A percentile compares a stretch with the other conserved stretches of the same genome.
phyloP scores from a whole-genome alignment of 2,113 vertebrate species.

The Syrrhaptes paradoxus region DNA sequence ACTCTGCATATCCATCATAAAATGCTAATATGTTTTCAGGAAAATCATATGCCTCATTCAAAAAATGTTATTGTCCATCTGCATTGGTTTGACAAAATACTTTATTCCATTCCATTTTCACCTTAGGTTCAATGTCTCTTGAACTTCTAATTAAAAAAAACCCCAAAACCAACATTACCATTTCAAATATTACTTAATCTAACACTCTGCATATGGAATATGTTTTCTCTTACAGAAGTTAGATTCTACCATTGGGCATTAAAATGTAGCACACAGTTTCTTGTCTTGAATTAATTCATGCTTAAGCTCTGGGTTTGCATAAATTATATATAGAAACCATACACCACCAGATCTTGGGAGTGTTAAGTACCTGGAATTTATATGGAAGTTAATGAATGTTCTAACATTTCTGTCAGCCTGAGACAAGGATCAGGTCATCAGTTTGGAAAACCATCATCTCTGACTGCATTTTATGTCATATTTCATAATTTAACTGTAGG shows the following conservation, averaged over 20 bases:
- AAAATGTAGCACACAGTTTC: not conserved
- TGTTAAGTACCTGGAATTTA: not conserved
- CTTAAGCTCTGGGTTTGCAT: conserved; percentile 14
- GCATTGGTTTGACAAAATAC: not conserved
- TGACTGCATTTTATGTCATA: not conserved
- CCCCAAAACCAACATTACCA: not conserved
- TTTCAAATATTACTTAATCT: conserved; percentile 35
- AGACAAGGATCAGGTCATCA: not conserved
- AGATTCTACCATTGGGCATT: not conserved
- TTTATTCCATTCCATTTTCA: conserved; percentile 2
- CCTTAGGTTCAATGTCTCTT: not conserved
- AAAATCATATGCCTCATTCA: not conserved
- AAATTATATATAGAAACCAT: conserved; percentile 1
- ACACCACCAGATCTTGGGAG: not conserved
- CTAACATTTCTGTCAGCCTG: not conserved
- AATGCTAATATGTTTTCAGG: not conserved
- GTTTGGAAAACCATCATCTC: not conserved
- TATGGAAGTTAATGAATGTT: not conserved
- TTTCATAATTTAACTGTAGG: not conserved
- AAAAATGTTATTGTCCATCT: not conserved
- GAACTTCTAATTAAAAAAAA: not conserved
- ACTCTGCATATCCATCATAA: not conserved
- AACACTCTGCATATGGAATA: not conserved
- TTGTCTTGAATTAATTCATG: not conserved
- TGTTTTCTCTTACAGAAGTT: not conserved